Conservation (phyloP, 2,888 invertebrate genomes). For the Stenodera caucasica region DNA sequence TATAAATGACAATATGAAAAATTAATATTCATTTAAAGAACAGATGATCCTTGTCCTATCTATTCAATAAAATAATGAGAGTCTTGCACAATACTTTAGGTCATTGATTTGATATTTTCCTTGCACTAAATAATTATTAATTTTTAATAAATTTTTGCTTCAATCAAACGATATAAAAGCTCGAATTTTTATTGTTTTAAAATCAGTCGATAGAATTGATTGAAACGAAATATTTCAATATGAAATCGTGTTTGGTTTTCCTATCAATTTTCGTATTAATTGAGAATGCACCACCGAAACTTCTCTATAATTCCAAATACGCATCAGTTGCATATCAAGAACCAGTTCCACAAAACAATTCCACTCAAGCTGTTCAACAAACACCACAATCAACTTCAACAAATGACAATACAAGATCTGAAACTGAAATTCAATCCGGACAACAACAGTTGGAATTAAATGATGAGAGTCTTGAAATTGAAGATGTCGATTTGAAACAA, state of each 20-base stretch:
- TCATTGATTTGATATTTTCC: not conserved
- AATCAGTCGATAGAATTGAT: not conserved
- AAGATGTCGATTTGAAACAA: constrained; percentile 35
- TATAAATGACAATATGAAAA: not conserved
- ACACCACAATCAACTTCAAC: not conserved
- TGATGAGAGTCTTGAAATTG: constrained; percentile 7
- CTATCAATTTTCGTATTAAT: not conserved
- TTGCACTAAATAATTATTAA: not conserved
- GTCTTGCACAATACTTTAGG: not conserved
- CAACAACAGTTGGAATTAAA: not conserved
- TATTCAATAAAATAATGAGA: not conserved
- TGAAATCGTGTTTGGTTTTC: not conserved
- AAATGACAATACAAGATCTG: not conserved
- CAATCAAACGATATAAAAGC: not conserved
- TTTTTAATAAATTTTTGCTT: not conserved
- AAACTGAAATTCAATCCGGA: not conserved
- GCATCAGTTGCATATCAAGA: not conserved
- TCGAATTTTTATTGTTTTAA: not conserved
- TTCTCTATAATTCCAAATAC: not conserved
- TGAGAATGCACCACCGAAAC: not conserved
- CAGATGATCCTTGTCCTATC: constrained; percentile 1
- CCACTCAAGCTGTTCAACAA: not conserved
- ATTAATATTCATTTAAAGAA: not conserved
- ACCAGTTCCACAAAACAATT: not conserved
- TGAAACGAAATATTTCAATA: not conserved